Evolutionary conservation across 2,888 invertebrate genomes (phyloP).

Genomic region (Epinotia nisella): DNA sequence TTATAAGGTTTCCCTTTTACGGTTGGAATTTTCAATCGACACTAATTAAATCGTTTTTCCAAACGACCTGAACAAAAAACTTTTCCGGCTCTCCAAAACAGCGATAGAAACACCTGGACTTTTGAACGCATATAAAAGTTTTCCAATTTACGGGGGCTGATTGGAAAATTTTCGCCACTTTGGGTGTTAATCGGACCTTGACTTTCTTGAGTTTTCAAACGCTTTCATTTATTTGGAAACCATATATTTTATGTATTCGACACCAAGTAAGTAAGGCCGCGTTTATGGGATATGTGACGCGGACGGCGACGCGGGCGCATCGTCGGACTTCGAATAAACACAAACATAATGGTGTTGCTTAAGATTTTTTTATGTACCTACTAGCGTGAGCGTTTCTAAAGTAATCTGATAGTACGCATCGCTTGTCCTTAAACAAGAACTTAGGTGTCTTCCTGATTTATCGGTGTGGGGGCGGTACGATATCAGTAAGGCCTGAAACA

Average conservation of each 20-base stretch:
- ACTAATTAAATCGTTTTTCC: conserved; percentile 74
- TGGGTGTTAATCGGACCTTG: conserved; percentile 81
- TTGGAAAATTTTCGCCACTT: conserved; percentile 83
- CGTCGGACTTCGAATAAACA: too few relatives aligned
- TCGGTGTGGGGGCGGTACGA: too few relatives aligned
- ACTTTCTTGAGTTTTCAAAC: conserved; percentile 73
- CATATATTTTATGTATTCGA: not conserved
- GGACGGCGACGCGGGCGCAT: too few relatives aligned
- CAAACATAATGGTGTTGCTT: too few relatives aligned
- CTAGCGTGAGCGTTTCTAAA: too few relatives aligned
- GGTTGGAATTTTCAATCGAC: conserved; percentile 60
- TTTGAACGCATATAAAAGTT: conserved; percentile 84
- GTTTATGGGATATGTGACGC: too few relatives aligned
- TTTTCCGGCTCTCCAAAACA: conserved; percentile 63
- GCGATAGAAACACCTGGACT: conserved; percentile 83
- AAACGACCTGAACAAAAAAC: conserved; percentile 70
- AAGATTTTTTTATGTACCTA: too few relatives aligned
- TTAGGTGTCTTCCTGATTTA: too few relatives aligned
- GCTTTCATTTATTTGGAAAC: conserved; percentile 61
- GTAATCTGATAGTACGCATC: too few relatives aligned
- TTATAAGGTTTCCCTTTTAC: conserved; percentile 50
- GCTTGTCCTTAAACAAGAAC: too few relatives aligned
- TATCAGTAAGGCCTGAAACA: too few relatives aligned
- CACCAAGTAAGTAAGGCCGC: too few relatives aligned
- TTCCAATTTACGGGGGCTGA: conserved; percentile 84